Evolutionary conservation across 2,888 invertebrate species (phyloP).

Genomic region (Acanthosoma haemorrhoidale): DNA sequence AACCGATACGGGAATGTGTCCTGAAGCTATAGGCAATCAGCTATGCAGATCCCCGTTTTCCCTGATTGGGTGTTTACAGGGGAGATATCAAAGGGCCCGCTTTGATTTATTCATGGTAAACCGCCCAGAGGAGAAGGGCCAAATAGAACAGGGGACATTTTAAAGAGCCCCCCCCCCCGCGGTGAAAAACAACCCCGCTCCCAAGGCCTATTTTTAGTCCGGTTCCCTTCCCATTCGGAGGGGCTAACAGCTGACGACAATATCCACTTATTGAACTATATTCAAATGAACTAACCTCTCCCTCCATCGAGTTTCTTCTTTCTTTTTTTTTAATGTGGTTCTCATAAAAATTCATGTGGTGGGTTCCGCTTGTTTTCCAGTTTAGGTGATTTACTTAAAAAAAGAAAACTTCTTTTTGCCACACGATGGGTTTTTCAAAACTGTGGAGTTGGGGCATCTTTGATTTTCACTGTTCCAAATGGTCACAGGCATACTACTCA

Average conservation of each 20-base stretch:
- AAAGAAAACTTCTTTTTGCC: no score
- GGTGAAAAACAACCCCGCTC: background rate
- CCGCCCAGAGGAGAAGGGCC: background rate
- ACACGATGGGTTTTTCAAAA: no score
- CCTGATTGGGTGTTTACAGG: background rate
- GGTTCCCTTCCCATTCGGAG: no score
- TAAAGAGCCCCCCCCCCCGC: background rate
- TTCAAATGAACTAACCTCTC: background rate
- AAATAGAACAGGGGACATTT: background rate
- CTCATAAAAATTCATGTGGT: background rate
- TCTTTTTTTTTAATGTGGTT: no score
- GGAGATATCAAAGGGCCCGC: background rate
- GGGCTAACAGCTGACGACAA: background rate
- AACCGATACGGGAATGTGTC: background rate
- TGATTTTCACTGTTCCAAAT: no score
- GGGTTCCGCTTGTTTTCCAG: no score
- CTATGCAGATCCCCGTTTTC: background rate
- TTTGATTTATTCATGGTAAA: slow-evolving; percentile 10
- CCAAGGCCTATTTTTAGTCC: background rate
- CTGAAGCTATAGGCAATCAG: background rate
- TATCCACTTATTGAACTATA: background rate
- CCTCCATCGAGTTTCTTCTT: background rate
- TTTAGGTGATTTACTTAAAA: no score
- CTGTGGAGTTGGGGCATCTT: no score
- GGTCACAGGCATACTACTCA: no score